Percentiles rank a stretch among this genome's conserved stretches.
Conservation (phyloP, 1,140 invertebrate species). For the Drosophila punjabiensis region DNA sequence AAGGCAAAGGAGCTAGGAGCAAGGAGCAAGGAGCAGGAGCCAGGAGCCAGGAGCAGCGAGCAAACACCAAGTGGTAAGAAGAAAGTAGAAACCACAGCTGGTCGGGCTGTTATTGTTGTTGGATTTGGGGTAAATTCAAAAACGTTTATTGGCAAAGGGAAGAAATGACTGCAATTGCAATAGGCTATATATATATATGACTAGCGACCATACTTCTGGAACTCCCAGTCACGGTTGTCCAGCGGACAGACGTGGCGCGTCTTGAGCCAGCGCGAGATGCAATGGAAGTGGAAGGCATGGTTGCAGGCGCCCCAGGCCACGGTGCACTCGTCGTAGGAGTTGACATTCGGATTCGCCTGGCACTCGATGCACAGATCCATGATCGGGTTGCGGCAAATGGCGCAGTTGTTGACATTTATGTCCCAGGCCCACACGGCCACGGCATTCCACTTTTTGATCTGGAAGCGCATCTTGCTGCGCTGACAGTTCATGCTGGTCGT, state of each 20-base stretch:
- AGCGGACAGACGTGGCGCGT: constrained; percentile 39
- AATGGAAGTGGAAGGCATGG: constrained; percentile 46
- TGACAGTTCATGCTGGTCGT: constrained; percentile 31
- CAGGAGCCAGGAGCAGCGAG: neutral
- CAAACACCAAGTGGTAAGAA: too few species aligned
- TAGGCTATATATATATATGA: neutral
- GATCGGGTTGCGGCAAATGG: constrained; percentile 38
- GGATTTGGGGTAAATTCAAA: neutral
- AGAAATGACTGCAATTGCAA: too few species aligned
- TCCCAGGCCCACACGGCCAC: constrained; percentile 39
- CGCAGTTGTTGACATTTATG: constrained; percentile 32
- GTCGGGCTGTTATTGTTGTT: neutral
- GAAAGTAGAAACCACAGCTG: neutral
- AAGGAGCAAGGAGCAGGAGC: neutral
- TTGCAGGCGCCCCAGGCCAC: constrained; percentile 43
- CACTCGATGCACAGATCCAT: constrained; percentile 43
- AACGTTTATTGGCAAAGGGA: constrained; percentile 3
- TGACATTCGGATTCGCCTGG: constrained; percentile 27
- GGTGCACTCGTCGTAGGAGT: constrained; percentile 32
- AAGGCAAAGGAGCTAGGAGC: neutral
- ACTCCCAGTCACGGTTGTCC: constrained; percentile 44
- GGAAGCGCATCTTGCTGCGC: constrained; percentile 1
- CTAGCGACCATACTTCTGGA: constrained; percentile 30
- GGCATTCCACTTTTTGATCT: constrained; percentile 33
- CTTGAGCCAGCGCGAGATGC: constrained; percentile 44